Evolutionary conservation across 2,888 invertebrate species (phyloP).

Genomic region (Brachyptera putata): DNA sequence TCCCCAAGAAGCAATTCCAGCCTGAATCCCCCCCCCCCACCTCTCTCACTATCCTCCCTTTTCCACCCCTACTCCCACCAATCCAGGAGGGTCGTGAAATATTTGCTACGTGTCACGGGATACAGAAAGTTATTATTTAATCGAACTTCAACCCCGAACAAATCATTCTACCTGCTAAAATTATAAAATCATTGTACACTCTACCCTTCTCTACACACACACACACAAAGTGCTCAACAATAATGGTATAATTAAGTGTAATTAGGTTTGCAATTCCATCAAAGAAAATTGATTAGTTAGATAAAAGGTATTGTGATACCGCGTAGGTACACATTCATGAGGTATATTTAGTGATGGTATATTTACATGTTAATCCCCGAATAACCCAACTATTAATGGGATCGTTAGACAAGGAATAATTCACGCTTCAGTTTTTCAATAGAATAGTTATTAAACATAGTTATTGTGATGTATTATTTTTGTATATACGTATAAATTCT

Average conservation of each 20-base stretch:
- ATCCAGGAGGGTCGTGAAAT: constrained; percentile 20
- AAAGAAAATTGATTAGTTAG: no score
- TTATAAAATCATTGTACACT: constrained; percentile 14
- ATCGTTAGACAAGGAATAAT: neutral
- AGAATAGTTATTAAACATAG: no score
- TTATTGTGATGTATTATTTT: no score
- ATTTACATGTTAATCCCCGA: no score
- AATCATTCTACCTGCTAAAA: constrained; percentile 11
- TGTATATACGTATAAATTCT: no score
- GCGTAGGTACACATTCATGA: no score
- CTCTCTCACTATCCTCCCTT: neutral
- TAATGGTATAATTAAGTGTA: constrained; percentile 15
- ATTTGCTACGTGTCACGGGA: constrained; percentile 21
- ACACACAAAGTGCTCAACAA: constrained; percentile 5
- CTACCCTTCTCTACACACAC: constrained; percentile 2
- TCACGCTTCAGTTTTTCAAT: no score
- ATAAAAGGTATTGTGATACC: no score
- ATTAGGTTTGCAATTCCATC: neutral
- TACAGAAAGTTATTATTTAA: constrained; percentile 21
- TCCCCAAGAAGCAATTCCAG: constrained; percentile 22
- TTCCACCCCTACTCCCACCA: neutral
- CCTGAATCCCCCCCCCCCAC: neutral
- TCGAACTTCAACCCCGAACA: constrained; percentile 18
- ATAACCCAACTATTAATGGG: no score
- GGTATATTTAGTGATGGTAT: no score